Percentiles rank a stretch among this genome's conserved stretches.
phyloP scores from a whole-genome alignment of 1,140 invertebrate genomes.

The Gryon sp. region DNA sequence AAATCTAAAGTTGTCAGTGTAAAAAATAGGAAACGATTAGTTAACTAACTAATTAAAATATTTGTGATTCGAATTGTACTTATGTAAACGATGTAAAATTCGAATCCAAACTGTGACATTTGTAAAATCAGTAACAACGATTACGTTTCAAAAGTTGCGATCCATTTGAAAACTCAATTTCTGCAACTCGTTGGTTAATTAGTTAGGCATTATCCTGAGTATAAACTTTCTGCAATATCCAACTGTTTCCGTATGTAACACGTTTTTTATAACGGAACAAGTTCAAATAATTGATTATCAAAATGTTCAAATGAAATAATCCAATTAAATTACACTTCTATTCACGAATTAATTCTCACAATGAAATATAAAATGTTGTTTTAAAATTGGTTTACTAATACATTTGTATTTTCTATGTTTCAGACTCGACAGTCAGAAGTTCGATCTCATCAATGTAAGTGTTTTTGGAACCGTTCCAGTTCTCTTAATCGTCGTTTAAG shows the following conservation, averaged over 20 bases:
- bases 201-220: constrained; percentile 62
- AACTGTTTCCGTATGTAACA: constrained; percentile 2
- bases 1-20: too few species aligned
- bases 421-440: constrained; percentile 89
- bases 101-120: too few species aligned
- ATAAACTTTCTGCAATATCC: constrained; percentile 62
- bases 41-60: too few species aligned
- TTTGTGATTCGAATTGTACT: too few species aligned
- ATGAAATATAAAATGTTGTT: too few species aligned
- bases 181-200: constrained; percentile 70
- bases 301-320: constrained; percentile 42
- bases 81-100: too few species aligned
- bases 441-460: constrained; percentile 93
- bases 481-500: constrained; percentile 30
- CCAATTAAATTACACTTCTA: constrained; percentile 50
- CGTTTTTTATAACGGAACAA: constrained; percentile 30
- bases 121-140: constrained; percentile 33
- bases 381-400: constrained; percentile 22
- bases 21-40: too few species aligned
- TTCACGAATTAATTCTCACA: too few species aligned
- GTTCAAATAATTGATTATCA: constrained; percentile 51
- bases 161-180: constrained; percentile 68
- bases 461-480: constrained; percentile 50
- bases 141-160: constrained; percentile 29
- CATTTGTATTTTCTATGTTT: constrained; percentile 77